Percentiles rank a stretch among this genome's conserved stretches.
Conservation (phyloP, 2,888 invertebrate species). For the Hypercompe scribonia region DNA sequence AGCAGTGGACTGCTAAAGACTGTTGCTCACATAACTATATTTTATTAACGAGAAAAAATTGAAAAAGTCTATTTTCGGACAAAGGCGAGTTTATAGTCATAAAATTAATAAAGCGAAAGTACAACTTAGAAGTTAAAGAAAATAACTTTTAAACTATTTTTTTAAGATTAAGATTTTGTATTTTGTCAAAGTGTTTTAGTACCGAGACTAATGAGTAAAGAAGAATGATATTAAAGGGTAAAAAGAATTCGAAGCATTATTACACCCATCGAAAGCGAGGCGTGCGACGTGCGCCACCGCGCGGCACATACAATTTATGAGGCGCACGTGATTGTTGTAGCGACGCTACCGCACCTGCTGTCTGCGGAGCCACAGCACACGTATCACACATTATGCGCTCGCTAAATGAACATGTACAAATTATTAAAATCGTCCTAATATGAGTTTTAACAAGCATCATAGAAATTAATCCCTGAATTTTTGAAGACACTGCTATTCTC, state of each 20-base stretch:
- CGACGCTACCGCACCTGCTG: slow-evolving; percentile 10
- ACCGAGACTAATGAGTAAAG: slow-evolving; percentile 31
- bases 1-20: too few species aligned
- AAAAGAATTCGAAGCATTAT: slow-evolving; percentile 68
- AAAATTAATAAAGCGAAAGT: neutral
- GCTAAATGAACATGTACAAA: slow-evolving; percentile 7
- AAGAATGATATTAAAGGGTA: slow-evolving; percentile 50
- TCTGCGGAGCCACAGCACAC: neutral
- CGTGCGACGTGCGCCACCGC: slow-evolving; percentile 34
- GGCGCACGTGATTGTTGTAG: slow-evolving; percentile 34
- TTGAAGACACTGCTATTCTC: neutral
- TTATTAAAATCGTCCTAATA: neutral
- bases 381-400: slow-evolving; percentile 1
- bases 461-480: neutral
- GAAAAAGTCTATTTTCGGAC: too few species aligned
- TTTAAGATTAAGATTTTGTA: too few species aligned
- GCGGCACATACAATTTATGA: slow-evolving; percentile 37
- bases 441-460: neutral
- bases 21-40: too few species aligned
- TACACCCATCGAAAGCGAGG: slow-evolving; percentile 53
- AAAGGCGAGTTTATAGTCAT: neutral
- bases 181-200: slow-evolving; percentile 25
- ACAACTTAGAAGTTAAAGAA: neutral
- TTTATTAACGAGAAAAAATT: too few species aligned
- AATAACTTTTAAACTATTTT: neutral